Conservation (phyloP, 2,888 invertebrate species). For the Trichogramma evanescens region DNA sequence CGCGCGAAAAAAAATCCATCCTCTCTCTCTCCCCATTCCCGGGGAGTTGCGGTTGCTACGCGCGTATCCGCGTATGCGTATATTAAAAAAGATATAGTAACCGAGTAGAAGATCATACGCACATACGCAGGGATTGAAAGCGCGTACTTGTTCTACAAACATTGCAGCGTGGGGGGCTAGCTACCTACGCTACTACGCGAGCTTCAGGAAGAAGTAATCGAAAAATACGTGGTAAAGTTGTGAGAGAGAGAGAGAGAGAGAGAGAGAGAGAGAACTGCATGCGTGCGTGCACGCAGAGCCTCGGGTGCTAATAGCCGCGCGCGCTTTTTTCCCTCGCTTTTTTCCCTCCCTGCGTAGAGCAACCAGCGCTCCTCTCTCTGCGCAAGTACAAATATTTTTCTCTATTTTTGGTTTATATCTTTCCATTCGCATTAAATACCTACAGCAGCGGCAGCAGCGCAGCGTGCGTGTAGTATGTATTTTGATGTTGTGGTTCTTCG, state of each 20-base stretch:
- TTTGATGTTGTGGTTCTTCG: too few relatives aligned
- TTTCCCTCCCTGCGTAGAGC: not conserved
- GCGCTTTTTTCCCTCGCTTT: conserved; percentile 1
- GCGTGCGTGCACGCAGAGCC: not conserved
- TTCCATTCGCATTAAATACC: too few relatives aligned
- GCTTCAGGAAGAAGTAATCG: not conserved
- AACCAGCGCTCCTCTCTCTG: not conserved
- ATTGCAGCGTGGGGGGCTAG: not conserved
- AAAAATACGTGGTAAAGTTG: not conserved
- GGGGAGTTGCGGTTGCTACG: too few relatives aligned
- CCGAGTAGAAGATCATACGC: too few relatives aligned
- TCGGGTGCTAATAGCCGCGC: conserved; percentile 12
- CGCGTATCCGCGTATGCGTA: too few relatives aligned
- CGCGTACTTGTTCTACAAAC: not conserved
- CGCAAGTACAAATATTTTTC: conserved; percentile 10
- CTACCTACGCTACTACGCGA: too few relatives aligned
- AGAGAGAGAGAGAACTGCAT: not conserved
- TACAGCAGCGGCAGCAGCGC: too few relatives aligned
- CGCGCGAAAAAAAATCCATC: not conserved
- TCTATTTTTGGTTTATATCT: not conserved
- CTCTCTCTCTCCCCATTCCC: not conserved
- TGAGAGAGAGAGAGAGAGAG: not conserved
- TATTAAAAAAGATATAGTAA: not conserved
- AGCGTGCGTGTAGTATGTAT: too few relatives aligned
- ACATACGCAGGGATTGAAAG: too few relatives aligned